These are phyloP conservation scores for Amphiprion clarkii DNA, from an alignment of 2,797 vertebrate species.

Conservation along the genomic window DNA sequence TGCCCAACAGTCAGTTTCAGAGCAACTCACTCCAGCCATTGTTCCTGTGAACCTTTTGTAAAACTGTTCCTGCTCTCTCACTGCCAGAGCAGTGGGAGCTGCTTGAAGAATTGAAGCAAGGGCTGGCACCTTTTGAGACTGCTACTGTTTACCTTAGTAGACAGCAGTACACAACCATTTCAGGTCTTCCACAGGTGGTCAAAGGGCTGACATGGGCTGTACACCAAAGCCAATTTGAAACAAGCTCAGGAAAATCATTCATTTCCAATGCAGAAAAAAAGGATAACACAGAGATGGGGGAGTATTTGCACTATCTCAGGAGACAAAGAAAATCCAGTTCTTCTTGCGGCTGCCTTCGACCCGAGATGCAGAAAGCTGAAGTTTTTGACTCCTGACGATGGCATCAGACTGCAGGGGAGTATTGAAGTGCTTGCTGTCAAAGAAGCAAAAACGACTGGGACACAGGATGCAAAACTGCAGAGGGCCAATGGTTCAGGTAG, in stretches of 20 bases:
- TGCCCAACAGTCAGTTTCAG: too few species aligned
- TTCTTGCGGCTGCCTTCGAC: slow-evolving; percentile 4
- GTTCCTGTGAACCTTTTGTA: too few species aligned
- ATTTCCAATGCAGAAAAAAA: background rate
- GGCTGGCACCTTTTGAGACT: background rate
- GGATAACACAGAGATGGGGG: background rate
- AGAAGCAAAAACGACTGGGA: background rate
- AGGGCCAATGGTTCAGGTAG: too few species aligned
- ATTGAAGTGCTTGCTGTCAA: background rate
- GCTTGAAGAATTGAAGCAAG: background rate
- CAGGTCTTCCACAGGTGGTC: background rate
- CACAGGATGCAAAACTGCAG: background rate
- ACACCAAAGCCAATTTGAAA: background rate
- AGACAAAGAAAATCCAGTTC: background rate
- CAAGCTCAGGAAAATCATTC: slow-evolving; percentile 1
- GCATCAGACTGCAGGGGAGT: background rate
- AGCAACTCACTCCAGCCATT: too few species aligned
- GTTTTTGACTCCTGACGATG: background rate
- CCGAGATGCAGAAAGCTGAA: background rate
- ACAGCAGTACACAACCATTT: background rate
- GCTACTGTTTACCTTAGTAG: slow-evolving; percentile 15
- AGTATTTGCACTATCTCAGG: background rate
- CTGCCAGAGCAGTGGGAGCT: slow-evolving; percentile 12
- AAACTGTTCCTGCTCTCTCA: too few species aligned
- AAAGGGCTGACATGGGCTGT: background rate